Percentiles rank a stretch among this genome's conserved stretches.
phyloP scores from a whole-genome alignment of 2,888 invertebrate genomes.

The Myathropa florea region DNA sequence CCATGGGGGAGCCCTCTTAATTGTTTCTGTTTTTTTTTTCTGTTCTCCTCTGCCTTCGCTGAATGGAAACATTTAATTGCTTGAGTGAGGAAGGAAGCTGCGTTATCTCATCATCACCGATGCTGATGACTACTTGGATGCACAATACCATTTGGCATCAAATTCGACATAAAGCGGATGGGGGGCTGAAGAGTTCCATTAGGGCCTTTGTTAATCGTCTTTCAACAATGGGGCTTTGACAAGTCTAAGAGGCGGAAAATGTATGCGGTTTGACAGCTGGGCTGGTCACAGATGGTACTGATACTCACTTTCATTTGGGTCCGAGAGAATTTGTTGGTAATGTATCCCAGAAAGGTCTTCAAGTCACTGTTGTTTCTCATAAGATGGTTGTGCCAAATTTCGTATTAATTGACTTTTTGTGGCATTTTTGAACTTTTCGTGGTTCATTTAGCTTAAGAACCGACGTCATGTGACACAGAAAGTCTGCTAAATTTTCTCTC shows the following conservation, averaged over 20 bases:
- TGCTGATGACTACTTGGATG: not conserved
- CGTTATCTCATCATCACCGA: not conserved
- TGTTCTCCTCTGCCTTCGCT: not conserved
- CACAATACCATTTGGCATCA: not conserved
- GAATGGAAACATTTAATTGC: conserved; percentile 12
- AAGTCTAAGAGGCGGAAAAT: not conserved
- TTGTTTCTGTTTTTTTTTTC: conserved; percentile 12
- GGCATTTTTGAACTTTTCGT: too few species aligned
- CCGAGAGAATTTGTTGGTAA: not conserved
- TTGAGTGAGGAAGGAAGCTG: not conserved
- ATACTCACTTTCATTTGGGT: not conserved
- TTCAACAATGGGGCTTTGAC: not conserved
- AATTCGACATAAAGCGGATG: conserved; percentile 1
- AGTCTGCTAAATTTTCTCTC: too few species aligned
- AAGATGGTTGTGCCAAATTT: too few species aligned
- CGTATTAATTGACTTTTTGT: too few species aligned
- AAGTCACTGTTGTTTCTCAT: too few species aligned
- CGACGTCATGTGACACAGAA: too few species aligned
- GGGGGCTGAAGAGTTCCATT: not conserved
- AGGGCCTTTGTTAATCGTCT: not conserved
- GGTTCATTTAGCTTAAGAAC: too few species aligned
- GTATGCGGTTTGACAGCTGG: not conserved
- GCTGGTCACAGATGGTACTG: not conserved
- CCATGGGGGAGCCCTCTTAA: conserved; percentile 4
- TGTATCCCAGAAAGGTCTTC: too few species aligned